Conservation (phyloP, 2,113 vertebrate species). For the Hippocampus abdominalis region DNA sequence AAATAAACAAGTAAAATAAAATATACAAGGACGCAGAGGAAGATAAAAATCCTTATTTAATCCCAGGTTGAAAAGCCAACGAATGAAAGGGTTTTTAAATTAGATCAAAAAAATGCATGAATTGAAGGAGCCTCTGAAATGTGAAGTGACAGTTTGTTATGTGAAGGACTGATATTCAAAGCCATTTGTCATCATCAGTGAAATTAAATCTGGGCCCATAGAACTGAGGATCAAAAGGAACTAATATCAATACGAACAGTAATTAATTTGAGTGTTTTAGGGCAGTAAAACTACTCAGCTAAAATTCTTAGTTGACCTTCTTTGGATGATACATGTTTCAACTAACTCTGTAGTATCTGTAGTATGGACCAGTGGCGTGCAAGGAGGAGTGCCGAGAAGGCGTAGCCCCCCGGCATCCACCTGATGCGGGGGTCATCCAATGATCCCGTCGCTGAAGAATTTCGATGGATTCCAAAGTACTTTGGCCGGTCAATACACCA, state of each 20-base stretch:
- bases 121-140: not conserved
- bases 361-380: too few relatives aligned
- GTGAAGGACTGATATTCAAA: not conserved
- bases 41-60: not conserved
- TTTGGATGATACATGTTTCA: not conserved
- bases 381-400: too few relatives aligned
- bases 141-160: not conserved
- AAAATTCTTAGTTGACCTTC: not conserved
- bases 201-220: not conserved
- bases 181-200: not conserved
- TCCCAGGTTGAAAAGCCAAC: not conserved
- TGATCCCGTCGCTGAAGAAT: too few relatives aligned
- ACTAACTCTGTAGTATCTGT: too few relatives aligned
- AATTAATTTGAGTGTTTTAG: not conserved
- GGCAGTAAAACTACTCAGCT: not conserved
- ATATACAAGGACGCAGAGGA: not conserved
- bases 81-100: not conserved
- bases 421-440: too few relatives aligned
- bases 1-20: not conserved
- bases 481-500: too few relatives aligned
- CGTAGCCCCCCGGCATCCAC: too few relatives aligned
- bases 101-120: not conserved
- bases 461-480: too few relatives aligned
- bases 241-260: not conserved
- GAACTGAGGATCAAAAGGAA: not conserved